Percentiles rank a stretch among this genome's conserved stretches.
phyloP scores from a whole-genome alignment of 1,140 invertebrate genomes.

The Meloidogyne hapla region DNA sequence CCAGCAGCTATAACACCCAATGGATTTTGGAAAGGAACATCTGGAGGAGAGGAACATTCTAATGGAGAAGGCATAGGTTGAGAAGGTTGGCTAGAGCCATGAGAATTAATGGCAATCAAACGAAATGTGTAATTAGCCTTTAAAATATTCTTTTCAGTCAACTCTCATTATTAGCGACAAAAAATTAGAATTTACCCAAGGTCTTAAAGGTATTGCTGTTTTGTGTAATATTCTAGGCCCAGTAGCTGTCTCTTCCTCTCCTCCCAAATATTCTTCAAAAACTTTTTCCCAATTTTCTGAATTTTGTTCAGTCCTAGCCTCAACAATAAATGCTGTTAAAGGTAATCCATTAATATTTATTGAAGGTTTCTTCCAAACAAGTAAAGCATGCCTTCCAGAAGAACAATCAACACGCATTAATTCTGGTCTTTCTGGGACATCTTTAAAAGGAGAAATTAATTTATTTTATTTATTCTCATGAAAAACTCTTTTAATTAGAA shows the following conservation, averaged over 20 bases:
- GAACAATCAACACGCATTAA: conserved; percentile 73
- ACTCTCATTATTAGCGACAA: not conserved
- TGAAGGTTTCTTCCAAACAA: conserved; percentile 82
- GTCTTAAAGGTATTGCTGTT: conserved; percentile 55
- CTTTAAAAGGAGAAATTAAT: conserved; percentile 66
- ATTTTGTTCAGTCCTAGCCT: conserved; percentile 76
- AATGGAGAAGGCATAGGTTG: conserved; percentile 70
- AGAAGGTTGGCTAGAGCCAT: conserved; percentile 81
- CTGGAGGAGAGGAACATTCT: conserved; percentile 45
- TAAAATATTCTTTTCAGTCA: not conserved
- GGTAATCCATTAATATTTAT: conserved; percentile 77
- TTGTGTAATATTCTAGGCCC: conserved; percentile 26
- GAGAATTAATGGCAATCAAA: conserved; percentile 86
- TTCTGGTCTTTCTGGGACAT: conserved; percentile 84
- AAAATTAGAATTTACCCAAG: conserved; percentile 49
- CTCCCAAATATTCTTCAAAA: conserved; percentile 39
- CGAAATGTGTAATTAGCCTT: conserved; percentile 96
- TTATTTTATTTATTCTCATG: too few species aligned
- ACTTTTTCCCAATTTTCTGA: conserved; percentile 79
- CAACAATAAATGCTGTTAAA: conserved; percentile 84
- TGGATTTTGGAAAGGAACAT: conserved; percentile 68
- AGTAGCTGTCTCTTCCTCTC: not conserved
- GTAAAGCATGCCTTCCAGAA: conserved; percentile 69
- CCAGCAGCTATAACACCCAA: conserved; percentile 84
- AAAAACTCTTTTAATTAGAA: too few species aligned